A percentile compares a stretch with the other conserved stretches of the same genome.
phyloP scores from a whole-genome alignment of 2,113 vertebrate genomes.

The Anguilla rostrata region DNA sequence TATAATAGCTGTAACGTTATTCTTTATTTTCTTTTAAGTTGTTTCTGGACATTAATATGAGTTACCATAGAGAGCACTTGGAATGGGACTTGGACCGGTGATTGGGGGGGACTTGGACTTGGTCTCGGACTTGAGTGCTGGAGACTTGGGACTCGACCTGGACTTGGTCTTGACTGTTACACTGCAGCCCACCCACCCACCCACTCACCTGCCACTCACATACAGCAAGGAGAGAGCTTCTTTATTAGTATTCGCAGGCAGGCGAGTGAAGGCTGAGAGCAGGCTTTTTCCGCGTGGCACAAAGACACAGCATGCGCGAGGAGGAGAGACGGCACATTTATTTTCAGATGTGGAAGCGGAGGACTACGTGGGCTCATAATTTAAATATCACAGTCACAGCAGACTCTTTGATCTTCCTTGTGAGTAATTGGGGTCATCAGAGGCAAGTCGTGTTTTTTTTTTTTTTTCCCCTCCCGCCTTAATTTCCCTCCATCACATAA shows the following conservation, averaged over 20 bases:
- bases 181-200: neutral
- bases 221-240: neutral
- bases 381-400: constrained; percentile 64
- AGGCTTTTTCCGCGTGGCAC: constrained; percentile 39
- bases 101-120: too few relatives aligned
- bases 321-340: constrained; percentile 31
- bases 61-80: too few relatives aligned
- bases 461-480: neutral
- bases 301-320: constrained; percentile 3
- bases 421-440: constrained; percentile 58
- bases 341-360: constrained; percentile 38
- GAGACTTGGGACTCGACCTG: too few relatives aligned
- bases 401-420: constrained; percentile 57
- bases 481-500: constrained; percentile 3
- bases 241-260: constrained; percentile 38
- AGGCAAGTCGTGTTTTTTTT: constrained; percentile 16
- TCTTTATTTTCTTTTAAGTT: too few relatives aligned
- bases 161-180: too few relatives aligned
- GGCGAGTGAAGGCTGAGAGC: constrained; percentile 33
- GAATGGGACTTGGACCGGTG: too few relatives aligned
- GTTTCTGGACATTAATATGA: too few relatives aligned
- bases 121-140: too few relatives aligned
- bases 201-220: neutral
- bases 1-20: too few relatives aligned
- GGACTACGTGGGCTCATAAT: constrained; percentile 48